Base-by-base conservation (phyloP, 2,888 invertebrate genomes). In the Resseliella maxima region DNA sequence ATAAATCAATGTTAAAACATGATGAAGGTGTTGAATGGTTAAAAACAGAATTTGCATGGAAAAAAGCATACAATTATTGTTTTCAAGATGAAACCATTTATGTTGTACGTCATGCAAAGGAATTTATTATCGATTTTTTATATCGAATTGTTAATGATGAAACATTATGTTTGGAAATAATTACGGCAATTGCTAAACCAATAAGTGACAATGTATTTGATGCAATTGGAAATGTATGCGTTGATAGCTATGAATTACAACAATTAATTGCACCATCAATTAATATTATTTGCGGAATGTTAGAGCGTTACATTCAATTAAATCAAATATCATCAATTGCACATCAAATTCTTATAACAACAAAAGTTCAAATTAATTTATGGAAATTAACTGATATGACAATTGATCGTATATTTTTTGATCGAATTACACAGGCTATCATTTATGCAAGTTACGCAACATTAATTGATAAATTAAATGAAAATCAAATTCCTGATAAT, bases 61-160 rank as follows among this genome's bases (percentile, higher is more conserved):
- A 92, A 87, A 92, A 94, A 88, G 92, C 95, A 41, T 90, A 95
- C 3, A 92, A 92, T 87, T 92, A 94, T 86, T 94, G 93, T 87
- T 93, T 94, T 88, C 92, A 93, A 86, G 94, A 93, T 89, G 93
- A 94, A 87, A 96, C 96, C 0, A 91, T 96, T 64, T 96, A 95
- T 89, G 93, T 96, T 15, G 92, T 94, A 0, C 92, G 94, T 59
- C 94, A 95, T 89, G 93, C 94, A 10, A 93, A 94, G 86, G 92
- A 93, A 87, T 94, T 96, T 88, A 91, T 95, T 27, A 92, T 93
- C 27, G 92, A 92, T 87, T 92, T 95, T 86, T 89, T 95, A 0
- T 93, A 93, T 90, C 93, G 92, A 89, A 90, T 93, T 0, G 91
- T 92, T 31, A 92, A 92, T 86, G 90, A 92, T 54, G 92, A 94